Evolutionary conservation across 2,797 vertebrate species (phyloP), one percentile per base, ranked within the genome.

Genomic region (Oreonectes daqikongensis): DNA sequence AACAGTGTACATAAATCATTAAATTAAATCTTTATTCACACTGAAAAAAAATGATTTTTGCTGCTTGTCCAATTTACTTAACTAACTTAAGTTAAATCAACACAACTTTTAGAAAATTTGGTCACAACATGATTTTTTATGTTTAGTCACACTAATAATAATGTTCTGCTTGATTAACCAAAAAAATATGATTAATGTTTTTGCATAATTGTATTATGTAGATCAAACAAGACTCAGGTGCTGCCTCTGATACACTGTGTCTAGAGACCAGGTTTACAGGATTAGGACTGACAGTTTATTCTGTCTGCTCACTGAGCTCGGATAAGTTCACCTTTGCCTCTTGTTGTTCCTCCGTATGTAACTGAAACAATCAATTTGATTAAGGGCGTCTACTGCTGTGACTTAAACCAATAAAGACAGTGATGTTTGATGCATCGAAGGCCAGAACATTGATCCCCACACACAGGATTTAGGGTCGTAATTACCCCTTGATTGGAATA

Each of bases 401-500:
- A 90, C 87, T 88, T 90, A 80, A 77, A 74, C 65, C 75, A 52
- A 60, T 20, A 46, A 55, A 78, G 61, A 67, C 76, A 48, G 68
- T 73, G 60, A 81, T 53, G 66, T 67, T 69, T 73, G 72, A 76
- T 79, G 78, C 69, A 80, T 71, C 52, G 64, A 76, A 79, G 72
- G 69, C 81, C 60, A 46, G 66, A 28, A 86, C 77, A 52, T 84
- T 22, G 81, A 90, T 84, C 28, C 87, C 87, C 28, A 28, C 10
- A 32, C 83, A 77, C 85, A 30, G 72, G 90, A 88, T 88, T 84
- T 71, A 83, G 87, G 82, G 90, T 89, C 78, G 84, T 87, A 88
- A 88, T 85, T 88, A 84, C 82, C 83, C 86, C 88, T 86, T 89
- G 88, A 91, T 90, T 91, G 85, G 89, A 91, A 90, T 89, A 89